Conservation (phyloP, 2,888 invertebrate species). For the Lampropteryx suffumata region DNA sequence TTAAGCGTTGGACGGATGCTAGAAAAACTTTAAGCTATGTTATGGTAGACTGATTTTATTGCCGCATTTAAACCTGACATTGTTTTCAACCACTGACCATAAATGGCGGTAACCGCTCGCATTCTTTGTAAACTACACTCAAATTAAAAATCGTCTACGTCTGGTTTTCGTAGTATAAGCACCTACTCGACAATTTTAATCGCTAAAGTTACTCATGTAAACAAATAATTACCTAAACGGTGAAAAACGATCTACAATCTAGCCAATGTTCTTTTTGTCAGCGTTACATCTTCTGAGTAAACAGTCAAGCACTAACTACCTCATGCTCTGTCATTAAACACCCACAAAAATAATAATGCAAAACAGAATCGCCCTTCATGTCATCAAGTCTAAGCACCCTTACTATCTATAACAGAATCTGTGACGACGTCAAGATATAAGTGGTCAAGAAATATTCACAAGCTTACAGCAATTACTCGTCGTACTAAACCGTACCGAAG, state of each 20-base stretch:
- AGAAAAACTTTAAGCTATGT: not conserved
- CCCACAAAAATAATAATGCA: too few species aligned
- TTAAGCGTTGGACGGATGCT: too few species aligned
- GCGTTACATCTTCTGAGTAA: too few species aligned
- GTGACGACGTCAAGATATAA: constrained; percentile 4
- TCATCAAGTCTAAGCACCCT: too few species aligned
- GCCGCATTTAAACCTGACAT: constrained; percentile 19
- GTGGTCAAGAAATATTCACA: constrained; percentile 45
- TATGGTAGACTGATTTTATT: constrained; percentile 4
- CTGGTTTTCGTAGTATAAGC: too few species aligned
- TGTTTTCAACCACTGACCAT: constrained; percentile 45
- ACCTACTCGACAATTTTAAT: not conserved
- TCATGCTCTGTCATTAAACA: too few species aligned
- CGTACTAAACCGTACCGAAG: constrained; percentile 49
- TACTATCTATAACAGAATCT: not conserved
- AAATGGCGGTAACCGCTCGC: constrained; percentile 68
- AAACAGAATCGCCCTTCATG: too few species aligned
- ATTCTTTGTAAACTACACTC: constrained; percentile 41
- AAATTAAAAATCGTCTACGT: not conserved
- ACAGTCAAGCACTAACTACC: too few species aligned
- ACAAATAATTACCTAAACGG: too few species aligned
- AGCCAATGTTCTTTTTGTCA: too few species aligned
- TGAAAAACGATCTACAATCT: too few species aligned
- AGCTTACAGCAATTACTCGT: constrained; percentile 45
- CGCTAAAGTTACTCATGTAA: not conserved